These are phyloP conservation scores for Schlechtendalia chinensis DNA, from an alignment of 1,140 invertebrate species.

Conservation along the genomic window DNA sequence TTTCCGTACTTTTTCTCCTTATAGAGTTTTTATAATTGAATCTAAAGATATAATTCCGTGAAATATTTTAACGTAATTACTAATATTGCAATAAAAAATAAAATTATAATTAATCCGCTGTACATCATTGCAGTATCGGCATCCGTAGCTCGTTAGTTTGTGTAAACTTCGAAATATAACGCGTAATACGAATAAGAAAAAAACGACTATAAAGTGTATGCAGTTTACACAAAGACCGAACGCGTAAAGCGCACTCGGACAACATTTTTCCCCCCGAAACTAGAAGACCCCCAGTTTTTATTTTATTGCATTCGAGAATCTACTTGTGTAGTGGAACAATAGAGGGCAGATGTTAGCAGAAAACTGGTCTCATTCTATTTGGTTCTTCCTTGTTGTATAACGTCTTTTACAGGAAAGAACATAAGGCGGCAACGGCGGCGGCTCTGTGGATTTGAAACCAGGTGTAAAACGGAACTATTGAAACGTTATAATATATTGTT, in stretches of 20 bases:
- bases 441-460: constrained; percentile 8
- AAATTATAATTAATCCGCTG: too few species aligned
- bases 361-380: constrained; percentile 41
- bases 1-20: too few species aligned
- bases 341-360: constrained; percentile 43
- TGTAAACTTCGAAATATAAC: too few species aligned
- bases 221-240: constrained; percentile 7
- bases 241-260: neutral
- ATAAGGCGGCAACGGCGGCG: neutral
- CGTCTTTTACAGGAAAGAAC: constrained; percentile 45
- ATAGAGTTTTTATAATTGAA: too few species aligned
- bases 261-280: constrained; percentile 20
- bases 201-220: neutral
- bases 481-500: neutral
- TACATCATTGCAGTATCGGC: too few species aligned
- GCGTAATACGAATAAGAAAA: too few species aligned
- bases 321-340: constrained; percentile 11
- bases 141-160: too few species aligned
- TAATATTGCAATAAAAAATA: too few species aligned
- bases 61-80: too few species aligned
- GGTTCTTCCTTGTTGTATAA: constrained; percentile 42
- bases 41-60: too few species aligned
- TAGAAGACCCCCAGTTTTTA: constrained; percentile 30
- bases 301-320: constrained; percentile 20
- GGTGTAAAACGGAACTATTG: constrained; percentile 46